Evolutionary conservation across 2,888 invertebrate species (phyloP).

Genomic region (Yponomeuta plumbellus): DNA sequence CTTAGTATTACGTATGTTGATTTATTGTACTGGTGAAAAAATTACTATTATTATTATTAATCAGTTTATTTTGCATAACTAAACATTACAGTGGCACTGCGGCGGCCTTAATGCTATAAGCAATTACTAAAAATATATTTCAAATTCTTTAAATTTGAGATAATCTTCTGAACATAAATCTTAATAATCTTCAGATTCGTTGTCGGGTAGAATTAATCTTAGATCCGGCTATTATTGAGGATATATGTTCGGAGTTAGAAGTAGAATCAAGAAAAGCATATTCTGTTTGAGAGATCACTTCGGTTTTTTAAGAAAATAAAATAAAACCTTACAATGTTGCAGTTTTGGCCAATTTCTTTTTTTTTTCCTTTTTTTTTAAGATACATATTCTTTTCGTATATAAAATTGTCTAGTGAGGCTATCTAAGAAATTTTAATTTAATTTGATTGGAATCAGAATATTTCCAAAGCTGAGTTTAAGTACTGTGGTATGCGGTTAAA

Average conservation of each 20-base stretch:
- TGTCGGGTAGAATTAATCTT: neutral
- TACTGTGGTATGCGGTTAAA: neutral
- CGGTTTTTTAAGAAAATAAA: too few species aligned
- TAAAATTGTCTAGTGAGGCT: slow-evolving; percentile 64
- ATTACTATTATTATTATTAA: too few species aligned
- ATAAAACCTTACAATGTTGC: too few species aligned
- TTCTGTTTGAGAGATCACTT: neutral
- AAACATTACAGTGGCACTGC: too few species aligned
- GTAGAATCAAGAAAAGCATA: neutral
- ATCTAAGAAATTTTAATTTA: slow-evolving; percentile 43
- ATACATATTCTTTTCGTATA: slow-evolving; percentile 52
- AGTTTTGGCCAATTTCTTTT: too few species aligned
- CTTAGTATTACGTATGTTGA: too few species aligned
- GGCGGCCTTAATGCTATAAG: too few species aligned
- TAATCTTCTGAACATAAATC: neutral
- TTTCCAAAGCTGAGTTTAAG: neutral
- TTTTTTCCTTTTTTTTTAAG: slow-evolving; percentile 53
- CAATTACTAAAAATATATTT: too few species aligned
- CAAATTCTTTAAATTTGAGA: too few species aligned
- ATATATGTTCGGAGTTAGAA: neutral
- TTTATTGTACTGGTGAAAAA: too few species aligned
- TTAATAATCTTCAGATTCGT: neutral
- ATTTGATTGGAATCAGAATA: slow-evolving; percentile 1
- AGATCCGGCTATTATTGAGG: neutral
- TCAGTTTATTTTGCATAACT: too few species aligned